phyloP scores from a whole-genome alignment of 1,140 invertebrate species.

The Leguminivora glycinivorella region DNA sequence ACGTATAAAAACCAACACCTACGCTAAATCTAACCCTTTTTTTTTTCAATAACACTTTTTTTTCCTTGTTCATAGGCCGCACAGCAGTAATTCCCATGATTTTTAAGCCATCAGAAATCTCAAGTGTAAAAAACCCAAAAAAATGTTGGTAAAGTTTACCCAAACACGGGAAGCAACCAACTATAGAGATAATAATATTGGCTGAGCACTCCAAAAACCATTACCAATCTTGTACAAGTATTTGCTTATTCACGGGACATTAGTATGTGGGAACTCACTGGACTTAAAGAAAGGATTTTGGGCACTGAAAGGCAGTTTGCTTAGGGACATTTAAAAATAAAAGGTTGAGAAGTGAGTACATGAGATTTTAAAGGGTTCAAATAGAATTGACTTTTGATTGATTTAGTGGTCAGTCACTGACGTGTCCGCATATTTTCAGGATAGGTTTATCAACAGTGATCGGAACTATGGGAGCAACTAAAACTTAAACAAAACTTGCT shows the following conservation, averaged over 20 bases:
- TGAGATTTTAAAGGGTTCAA: background rate
- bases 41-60: too few species aligned
- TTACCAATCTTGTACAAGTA: conserved; percentile 32
- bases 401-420: background rate
- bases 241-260: conserved; percentile 29
- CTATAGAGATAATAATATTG: conserved; percentile 36
- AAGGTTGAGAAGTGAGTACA: background rate
- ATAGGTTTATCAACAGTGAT: too few species aligned
- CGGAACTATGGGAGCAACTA: too few species aligned
- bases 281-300: conserved; percentile 19
- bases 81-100: conserved; percentile 3
- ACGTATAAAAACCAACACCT: too few species aligned
- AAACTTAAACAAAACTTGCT: too few species aligned
- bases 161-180: conserved; percentile 24
- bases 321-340: background rate
- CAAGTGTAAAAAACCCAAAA: conserved; percentile 11
- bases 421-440: background rate
- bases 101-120: background rate
- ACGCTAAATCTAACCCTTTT: too few species aligned
- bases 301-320: background rate
- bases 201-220: conserved; percentile 37
- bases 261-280: conserved; percentile 20
- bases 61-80: too few species aligned
- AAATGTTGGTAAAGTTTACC: conserved; percentile 23
- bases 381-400: background rate